Conservation (phyloP, 2,888 invertebrate species). For the Lysandra coridon region DNA sequence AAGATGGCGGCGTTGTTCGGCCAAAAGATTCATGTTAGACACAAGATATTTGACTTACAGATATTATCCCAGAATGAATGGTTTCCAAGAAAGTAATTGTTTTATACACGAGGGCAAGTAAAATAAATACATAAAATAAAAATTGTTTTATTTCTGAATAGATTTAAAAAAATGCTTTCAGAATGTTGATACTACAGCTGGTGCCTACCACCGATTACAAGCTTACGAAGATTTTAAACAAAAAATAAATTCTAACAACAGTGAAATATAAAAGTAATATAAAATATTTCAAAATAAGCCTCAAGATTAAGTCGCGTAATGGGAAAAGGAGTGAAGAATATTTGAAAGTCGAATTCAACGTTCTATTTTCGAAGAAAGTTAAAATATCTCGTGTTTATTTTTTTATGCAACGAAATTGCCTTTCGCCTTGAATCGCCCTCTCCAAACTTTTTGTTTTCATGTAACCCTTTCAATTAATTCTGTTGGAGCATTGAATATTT, state of each 20-base stretch:
- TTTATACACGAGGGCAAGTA: background rate
- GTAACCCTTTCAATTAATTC: conserved; percentile 27
- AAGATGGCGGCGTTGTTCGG: background rate
- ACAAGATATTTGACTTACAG: too few relatives aligned
- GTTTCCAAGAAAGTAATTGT: background rate
- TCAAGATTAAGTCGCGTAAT: conserved; percentile 7
- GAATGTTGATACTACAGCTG: too few relatives aligned
- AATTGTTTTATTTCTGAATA: too few relatives aligned
- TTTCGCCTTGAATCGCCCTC: conserved; percentile 33
- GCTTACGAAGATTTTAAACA: background rate
- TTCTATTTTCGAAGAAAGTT: conserved; percentile 27
- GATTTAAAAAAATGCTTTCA: too few relatives aligned
- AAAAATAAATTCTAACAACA: conserved; percentile 6
- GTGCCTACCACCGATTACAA: too few relatives aligned
- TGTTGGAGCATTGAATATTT: conserved; percentile 26
- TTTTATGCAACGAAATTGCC: conserved; percentile 36
- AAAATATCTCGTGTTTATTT: conserved; percentile 31
- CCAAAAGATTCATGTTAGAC: too few relatives aligned
- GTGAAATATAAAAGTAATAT: background rate
- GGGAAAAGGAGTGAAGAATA: conserved; percentile 12
- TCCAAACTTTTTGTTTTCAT: conserved; percentile 40
- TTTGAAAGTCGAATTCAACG: conserved; percentile 25
- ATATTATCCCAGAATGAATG: background rate
- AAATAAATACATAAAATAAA: too few relatives aligned
- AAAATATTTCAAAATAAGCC: background rate